These are phyloP conservation scores for Belgica antarctica DNA, from an alignment of 2,888 invertebrate species.

Conservation along the genomic window DNA sequence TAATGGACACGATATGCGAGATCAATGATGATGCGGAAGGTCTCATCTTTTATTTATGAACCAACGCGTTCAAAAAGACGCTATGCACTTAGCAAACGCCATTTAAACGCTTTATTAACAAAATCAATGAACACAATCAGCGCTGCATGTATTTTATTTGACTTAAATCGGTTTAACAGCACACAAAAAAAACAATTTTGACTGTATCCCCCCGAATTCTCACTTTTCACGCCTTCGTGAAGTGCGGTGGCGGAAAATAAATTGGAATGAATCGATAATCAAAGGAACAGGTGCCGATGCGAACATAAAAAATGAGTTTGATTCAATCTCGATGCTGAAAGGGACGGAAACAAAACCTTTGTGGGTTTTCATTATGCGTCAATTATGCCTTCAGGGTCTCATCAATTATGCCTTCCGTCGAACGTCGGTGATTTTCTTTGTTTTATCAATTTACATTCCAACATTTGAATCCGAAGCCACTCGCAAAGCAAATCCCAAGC, in stretches of 20 bases:
- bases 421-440: too few species aligned
- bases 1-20: constrained; percentile 31
- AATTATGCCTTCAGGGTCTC: too few species aligned
- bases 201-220: neutral
- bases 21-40: constrained; percentile 37
- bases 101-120: constrained; percentile 3
- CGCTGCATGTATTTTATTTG: constrained; percentile 36
- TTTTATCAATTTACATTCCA: too few species aligned
- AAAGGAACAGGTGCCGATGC: constrained; percentile 33
- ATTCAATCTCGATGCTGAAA: constrained; percentile 16
- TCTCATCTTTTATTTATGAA: constrained; percentile 41
- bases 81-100: neutral
- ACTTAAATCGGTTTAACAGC: constrained; percentile 25
- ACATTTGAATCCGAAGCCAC: too few species aligned
- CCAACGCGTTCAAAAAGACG: neutral
- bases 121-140: constrained; percentile 2
- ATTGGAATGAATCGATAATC: constrained; percentile 33
- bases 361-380: constrained; percentile 3
- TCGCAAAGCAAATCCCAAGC: too few species aligned
- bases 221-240: too few species aligned
- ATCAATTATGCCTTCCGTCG: too few species aligned
- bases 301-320: neutral
- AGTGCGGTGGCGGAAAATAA: neutral
- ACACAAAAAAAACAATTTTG: neutral
- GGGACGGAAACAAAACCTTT: constrained; percentile 1